These are phyloP conservation scores for Drosophila novamexicana DNA, from an alignment of 1,140 invertebrate genomes.

Conservation along the genomic window DNA sequence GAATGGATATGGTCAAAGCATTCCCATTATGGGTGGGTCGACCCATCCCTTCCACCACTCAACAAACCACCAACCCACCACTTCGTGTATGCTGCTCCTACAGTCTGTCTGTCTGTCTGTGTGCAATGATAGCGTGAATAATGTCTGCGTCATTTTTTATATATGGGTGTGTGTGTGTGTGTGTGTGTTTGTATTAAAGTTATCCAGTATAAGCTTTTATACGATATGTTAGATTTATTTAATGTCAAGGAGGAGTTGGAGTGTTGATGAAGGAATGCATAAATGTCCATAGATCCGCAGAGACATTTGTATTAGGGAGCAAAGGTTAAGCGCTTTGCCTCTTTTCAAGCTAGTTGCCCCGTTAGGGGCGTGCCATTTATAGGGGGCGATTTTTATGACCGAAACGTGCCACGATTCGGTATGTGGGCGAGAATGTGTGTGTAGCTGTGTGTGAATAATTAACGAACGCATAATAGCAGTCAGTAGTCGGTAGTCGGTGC, in stretches of 20 bases:
- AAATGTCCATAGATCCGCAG: slow-evolving; percentile 64
- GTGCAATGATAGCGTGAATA: slow-evolving; percentile 81
- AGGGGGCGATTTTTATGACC: slow-evolving; percentile 74
- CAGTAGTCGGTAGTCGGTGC: slow-evolving; percentile 46
- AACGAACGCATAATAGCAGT: slow-evolving; percentile 80
- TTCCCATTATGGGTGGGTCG: slow-evolving; percentile 19
- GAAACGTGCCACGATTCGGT: slow-evolving; percentile 60
- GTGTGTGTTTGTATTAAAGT: slow-evolving; percentile 66
- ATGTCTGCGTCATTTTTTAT: slow-evolving; percentile 79
- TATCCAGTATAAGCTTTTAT: slow-evolving; percentile 72
- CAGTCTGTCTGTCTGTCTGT: slow-evolving; percentile 30
- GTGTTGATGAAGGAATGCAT: slow-evolving; percentile 44
- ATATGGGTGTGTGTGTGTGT: slow-evolving; percentile 32
- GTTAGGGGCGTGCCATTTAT: slow-evolving; percentile 65
- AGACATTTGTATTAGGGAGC: slow-evolving; percentile 55
- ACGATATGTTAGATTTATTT: slow-evolving; percentile 78
- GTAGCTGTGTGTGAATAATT: slow-evolving; percentile 76
- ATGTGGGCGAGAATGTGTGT: slow-evolving; percentile 23
- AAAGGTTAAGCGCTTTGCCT: slow-evolving; percentile 61
- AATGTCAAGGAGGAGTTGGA: slow-evolving; percentile 59
- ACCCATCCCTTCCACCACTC: neutral
- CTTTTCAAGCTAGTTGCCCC: slow-evolving; percentile 59
- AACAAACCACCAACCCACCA: neutral
- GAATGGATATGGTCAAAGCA: slow-evolving; percentile 49
- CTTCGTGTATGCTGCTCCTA: neutral